Base-by-base conservation (phyloP, 2,888 invertebrate species). In the Tinea semifulvella region DNA sequence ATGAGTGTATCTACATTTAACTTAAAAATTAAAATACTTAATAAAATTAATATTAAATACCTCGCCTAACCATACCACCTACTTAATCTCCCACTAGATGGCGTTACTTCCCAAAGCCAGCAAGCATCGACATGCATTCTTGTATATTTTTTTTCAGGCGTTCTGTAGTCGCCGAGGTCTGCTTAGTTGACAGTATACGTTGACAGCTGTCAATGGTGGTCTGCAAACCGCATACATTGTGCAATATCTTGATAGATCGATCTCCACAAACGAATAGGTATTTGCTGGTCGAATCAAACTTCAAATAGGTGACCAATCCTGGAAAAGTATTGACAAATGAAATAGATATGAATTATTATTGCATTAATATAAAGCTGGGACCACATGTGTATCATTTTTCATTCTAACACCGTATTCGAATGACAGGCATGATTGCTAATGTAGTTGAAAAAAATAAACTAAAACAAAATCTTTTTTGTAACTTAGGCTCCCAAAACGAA, bases 231-330 rank as follows among this genome's bases (percentile, higher is more conserved):
- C 77, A 77, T 7, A 79, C 79, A 46, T 95, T 96, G 63, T 91
- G 88, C 56, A 94, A 87, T 43, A 95, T 84, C 28, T 90, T 82
- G 8, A 95, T 86, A 40, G 88, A 88, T 51, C 86, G 87, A 53
- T 92, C 92, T 10, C 92, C 92, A 45, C 89, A 83, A 0, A 87
- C 85, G 51, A 90, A 82, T 35, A 94, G 58, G 59, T 87, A 90
- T 59, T 89, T 88, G 16, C 91, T 90, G 48, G 85, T 82, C 2
- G 90, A 83, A 61, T 94, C 92, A 63, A 94, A 95, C 49, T 82
- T 68, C 55, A 96, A 68, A 48, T 84, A 79, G 42, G 84, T 84
- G 52, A 94, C 86, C 20, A 83, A 64, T 51, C 86, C 92, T 92
- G 79, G 8, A n/a, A 36, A 17, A 35, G n/a, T 7, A 22, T 8